Evolutionary conservation across 2,888 invertebrate genomes (phyloP).

Genomic region (Tenthredo scrophulariae): DNA sequence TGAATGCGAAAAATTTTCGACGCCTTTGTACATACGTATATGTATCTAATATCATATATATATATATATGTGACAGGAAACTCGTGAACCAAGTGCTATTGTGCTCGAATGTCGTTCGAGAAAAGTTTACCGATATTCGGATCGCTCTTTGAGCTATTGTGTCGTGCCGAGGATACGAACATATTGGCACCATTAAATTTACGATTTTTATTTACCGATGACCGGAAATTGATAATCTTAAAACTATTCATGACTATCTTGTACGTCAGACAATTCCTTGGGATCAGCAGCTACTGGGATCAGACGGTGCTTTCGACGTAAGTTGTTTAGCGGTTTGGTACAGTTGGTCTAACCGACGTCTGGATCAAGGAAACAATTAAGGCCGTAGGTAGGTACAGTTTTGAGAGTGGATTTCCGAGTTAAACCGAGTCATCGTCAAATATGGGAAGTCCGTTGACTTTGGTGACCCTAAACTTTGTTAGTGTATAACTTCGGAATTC

Average conservation of each 20-base stretch:
- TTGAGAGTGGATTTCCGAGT: constrained; percentile 10
- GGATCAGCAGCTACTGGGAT: not conserved
- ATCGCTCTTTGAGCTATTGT: constrained; percentile 44
- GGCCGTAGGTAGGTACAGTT: constrained; percentile 9
- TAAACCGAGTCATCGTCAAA: constrained; percentile 21
- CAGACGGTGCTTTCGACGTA: not conserved
- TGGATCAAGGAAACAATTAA: constrained; percentile 37
- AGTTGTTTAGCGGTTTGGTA: constrained; percentile 1
- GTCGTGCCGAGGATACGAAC: not conserved
- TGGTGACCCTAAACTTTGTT: constrained; percentile 37
- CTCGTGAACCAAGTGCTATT: constrained; percentile 39
- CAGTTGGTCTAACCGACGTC: not conserved
- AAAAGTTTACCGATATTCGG: constrained; percentile 48
- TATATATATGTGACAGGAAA: constrained; percentile 14
- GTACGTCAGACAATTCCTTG: not conserved
- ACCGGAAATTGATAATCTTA: constrained; percentile 35
- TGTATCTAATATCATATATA: not conserved
- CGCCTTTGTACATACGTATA: not conserved
- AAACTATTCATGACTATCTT: not conserved
- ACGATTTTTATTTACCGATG: not conserved
- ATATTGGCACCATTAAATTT: constrained; percentile 13
- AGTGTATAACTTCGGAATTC: constrained; percentile 28
- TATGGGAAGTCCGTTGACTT: constrained; percentile 14
- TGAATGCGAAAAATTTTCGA: not conserved
- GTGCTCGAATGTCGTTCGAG: constrained; percentile 33